Evolutionary conservation across 2,113 vertebrate genomes (phyloP), one percentile per base, ranked within the genome.

Genomic region (Craseonycteris thonglongyai): DNA sequence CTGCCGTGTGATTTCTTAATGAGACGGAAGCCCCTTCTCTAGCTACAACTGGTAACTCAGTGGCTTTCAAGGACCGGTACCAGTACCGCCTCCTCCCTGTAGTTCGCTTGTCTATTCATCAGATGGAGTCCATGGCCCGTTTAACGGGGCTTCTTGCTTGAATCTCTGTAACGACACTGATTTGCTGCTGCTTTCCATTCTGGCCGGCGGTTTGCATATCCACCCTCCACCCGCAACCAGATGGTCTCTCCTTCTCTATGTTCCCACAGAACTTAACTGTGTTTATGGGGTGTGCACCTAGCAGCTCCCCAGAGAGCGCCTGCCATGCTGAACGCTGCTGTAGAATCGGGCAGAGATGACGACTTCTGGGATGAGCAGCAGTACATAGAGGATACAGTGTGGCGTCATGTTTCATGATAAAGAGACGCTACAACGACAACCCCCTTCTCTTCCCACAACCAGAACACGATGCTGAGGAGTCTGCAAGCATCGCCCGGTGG

Each of bases 111-210:
- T n/a, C 0, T 30, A 45, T 13, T 79, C 51, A 38, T 40, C 8
- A 74, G 78, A 45, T 45, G 54, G 45, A 59, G 7, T 51, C 42
- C 33, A 14, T 26, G 49, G 45, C 19, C 21, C 74, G 12, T 93
- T 68, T 79, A 33, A n/a, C 1, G 10, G 65, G 65, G 42, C 33
- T 45, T 40, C 79, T 72, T n/a, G 3, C 51, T 75, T 56, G 75
- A 71, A 15, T 65, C 45, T 84, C 56, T 56, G 30, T 11, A 24
- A 69, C 35, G 30, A 15, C 12, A 30, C 28, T 19, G 59, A 92
- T 59, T 93, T 65, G 75, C 69, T 74, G 68, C 81, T 63, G 19
- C n/a, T 91, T 88, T 80, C 47, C 59, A 35, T 87, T 65, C 30
- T 51, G 30, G 38, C 38, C 18, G 24, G 51, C 75, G 33, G 51